Evolutionary conservation across 2,113 vertebrate species (phyloP).

Genomic region (Carassius gibelio): DNA sequence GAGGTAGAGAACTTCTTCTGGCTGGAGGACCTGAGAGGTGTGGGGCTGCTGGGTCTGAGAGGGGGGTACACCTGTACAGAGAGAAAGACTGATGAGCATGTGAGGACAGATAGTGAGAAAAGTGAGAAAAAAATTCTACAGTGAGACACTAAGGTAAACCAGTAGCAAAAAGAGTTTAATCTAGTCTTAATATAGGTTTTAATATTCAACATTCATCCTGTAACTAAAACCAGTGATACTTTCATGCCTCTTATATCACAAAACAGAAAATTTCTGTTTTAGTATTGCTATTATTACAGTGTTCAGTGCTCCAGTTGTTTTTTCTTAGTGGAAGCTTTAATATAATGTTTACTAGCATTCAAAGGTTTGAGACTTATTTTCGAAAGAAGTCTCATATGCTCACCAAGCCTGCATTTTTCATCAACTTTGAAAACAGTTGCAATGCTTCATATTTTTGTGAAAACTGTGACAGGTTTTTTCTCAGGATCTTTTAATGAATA

Average conservation of each 20-base stretch:
- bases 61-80: constrained; percentile 86
- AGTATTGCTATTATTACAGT: no score
- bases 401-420: not conserved
- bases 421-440: not conserved
- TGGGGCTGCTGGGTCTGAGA: constrained; percentile 98
- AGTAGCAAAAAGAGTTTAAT: not conserved
- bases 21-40: constrained; percentile 96
- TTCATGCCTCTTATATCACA: not conserved
- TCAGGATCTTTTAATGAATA: no score
- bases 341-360: no score
- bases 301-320: no score
- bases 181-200: not conserved
- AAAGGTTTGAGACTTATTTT: not conserved
- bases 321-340: no score
- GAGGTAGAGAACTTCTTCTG: constrained; percentile 98
- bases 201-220: not conserved
- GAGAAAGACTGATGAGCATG: not conserved
- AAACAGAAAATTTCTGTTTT: no score
- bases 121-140: not conserved
- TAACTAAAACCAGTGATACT: not conserved
- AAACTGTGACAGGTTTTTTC: not conserved
- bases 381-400: not conserved
- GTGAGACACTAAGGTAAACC: not conserved
- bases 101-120: not conserved
- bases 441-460: not conserved